Evolutionary conservation across 2,797 vertebrate species (phyloP), one percentile per base, ranked within the genome.

Genomic region (Brachymystax lenok): DNA sequence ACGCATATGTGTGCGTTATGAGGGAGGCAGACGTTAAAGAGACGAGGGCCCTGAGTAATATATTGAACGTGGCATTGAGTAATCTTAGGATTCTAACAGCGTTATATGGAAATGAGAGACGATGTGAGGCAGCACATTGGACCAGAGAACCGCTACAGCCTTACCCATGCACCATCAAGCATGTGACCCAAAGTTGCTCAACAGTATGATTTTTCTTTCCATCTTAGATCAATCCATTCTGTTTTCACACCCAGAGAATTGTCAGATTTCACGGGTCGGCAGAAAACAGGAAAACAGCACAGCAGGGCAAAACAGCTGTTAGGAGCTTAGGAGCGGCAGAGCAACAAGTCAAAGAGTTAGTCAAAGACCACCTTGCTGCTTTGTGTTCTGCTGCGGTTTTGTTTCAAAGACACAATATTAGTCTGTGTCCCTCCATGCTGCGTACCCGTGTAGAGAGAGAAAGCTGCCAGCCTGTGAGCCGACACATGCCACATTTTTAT

Each of bases 281-380:
- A 28, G 27, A 14, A 46, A 21, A 46, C 21, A n/a, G 40, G 19
- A 33, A 71, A 54, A 71, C 73, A 63, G 56, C 52, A 33, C 59
- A 75, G 73, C 40, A 40, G 59, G 40, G 17, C 3, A 13, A 71
- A 79, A 66, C 56, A 74, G 73, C 73, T 69, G 71, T 63, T 74
- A 7, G 17, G 14, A 21, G 28, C 7, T 63, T 74, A 7, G 17
- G n/a, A 21, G 28, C 2, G 2, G n/a, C n/a, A 10, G 16, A 21
- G 52, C 35, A 75, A 69, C 27, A 69, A 59, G 1, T 6, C 27
- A 50, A 16, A 59, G 66, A 75, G 51, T 33, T 69, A 40, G 74
- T 40, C 50, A 24, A 69, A 56, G 51, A 35, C 63, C 74, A 52
- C 63, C 63, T 68, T 52, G 64, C 19, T 30, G 63, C 19, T 69